Base-by-base conservation (phyloP, 2,113 vertebrate genomes). In the Brachyistius frenatus region DNA sequence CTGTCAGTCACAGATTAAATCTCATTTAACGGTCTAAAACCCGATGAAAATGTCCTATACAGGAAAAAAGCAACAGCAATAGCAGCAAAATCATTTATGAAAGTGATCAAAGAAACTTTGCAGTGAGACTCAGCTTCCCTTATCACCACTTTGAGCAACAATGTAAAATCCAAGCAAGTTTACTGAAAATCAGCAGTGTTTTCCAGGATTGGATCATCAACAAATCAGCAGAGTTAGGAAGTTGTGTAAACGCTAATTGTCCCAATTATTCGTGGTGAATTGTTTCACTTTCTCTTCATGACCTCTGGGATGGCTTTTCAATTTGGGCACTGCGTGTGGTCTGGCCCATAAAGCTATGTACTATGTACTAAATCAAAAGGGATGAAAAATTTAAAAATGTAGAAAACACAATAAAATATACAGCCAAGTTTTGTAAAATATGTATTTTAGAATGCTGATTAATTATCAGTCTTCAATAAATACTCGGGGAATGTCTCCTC, bases 201-300 rank as follows among this genome's bases (percentile, higher is more conserved):
- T 71, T 52, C 60, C n/a, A 32, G 35, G 73, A 82, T 72, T 57
- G 15, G 54, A 67, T 68, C 68, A 39, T 72, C 73, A 71, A 44
- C 54, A 92, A 74, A 86, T 86, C 63, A 88, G 79, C 64, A 70
- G 76, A 76, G 69, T 83, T 86, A 78, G 89, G 91, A 93, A 93
- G 76, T 93, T 93, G 85, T 80, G 91, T 89, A 91, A 87, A 87
- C 80, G 73, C 56, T 91, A 94, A 94, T 93, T 88, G 88, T 88
- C 62, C 60, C 58, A 91, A 92, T 92, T 91, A 87, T 85, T 81
- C 79, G 67, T 69, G 67, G 60, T 64, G 58, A 83, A 64, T 77
- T 77, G 84, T 88, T 86, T 81, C 35, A 90, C 87, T 93, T 92
- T 81, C 86, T 84, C 61, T 15, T 60, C 9, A 5, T 64, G 88